Conservation (phyloP, 35 echinoderm and acorn worm species). For the Hemicentrotus pulcherrimus region DNA sequence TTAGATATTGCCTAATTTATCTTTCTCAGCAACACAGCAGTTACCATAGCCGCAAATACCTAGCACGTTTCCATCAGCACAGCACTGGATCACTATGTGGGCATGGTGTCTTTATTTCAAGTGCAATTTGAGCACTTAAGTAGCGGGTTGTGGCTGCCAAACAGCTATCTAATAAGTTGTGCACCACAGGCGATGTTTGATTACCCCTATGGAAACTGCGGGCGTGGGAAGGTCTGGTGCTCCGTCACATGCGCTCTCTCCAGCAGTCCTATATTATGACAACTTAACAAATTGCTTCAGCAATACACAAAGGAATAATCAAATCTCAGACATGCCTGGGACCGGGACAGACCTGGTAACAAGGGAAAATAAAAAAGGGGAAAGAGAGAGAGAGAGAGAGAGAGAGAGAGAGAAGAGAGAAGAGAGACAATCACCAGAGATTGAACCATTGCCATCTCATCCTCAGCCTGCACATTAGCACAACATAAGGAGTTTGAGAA, state of each 20-base stretch:
- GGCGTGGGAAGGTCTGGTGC: background rate
- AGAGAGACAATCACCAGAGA: background rate
- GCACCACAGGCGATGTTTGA: background rate
- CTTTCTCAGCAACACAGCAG: background rate
- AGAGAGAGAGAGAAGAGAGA: background rate
- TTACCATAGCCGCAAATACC: background rate
- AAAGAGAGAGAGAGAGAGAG: background rate
- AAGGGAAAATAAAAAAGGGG: background rate
- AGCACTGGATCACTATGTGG: background rate
- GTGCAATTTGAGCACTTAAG: background rate
- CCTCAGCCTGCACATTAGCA: background rate
- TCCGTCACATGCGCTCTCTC: background rate
- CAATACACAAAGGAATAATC: slow-evolving; percentile 18
- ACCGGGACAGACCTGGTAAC: background rate
- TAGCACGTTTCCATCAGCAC: background rate
- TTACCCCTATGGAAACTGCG: background rate
- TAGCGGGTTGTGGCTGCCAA: background rate
- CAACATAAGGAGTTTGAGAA: background rate
- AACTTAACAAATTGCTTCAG: slow-evolving; percentile 19
- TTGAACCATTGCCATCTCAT: background rate
- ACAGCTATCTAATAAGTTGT: slow-evolving; percentile 11
- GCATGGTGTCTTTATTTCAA: background rate
- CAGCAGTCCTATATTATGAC: background rate
- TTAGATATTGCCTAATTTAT: slow-evolving; percentile 6
- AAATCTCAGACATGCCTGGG: slow-evolving; percentile 31